phyloP scores from a whole-genome alignment of 2,888 invertebrate genomes.

The Rhagonycha lutea region DNA sequence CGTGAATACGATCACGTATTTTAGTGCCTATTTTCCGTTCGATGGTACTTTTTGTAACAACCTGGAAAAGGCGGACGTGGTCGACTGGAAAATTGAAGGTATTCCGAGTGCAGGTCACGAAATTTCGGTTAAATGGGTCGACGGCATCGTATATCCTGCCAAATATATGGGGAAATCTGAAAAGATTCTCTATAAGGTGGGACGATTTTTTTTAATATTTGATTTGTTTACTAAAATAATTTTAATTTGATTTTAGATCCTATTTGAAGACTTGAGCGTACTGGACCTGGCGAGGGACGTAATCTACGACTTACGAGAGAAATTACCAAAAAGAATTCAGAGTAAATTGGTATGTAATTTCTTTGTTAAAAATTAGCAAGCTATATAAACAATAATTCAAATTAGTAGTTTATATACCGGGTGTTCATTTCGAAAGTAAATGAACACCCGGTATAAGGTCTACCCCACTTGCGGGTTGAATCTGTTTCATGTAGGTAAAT shows the following conservation, averaged over 20 bases:
- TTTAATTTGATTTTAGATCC: conserved; percentile 49
- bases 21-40: conserved; percentile 66
- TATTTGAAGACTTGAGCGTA: conserved; percentile 58
- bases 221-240: neutral
- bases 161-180: conserved; percentile 19
- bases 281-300: conserved; percentile 57
- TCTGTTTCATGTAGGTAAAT: neutral
- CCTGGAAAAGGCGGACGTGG: conserved; percentile 60
- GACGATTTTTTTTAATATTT: neutral
- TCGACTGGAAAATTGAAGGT: conserved; percentile 45
- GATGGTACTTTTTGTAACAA: conserved; percentile 64
- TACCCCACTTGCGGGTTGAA: too few relatives aligned
- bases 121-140: conserved; percentile 62
- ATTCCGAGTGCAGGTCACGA: conserved; percentile 55
- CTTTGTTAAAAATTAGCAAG: neutral
- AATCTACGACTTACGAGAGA: conserved; percentile 11
- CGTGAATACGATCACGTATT: conserved; percentile 57
- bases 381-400: neutral
- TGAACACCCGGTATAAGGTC: too few relatives aligned
- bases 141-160: conserved; percentile 48
- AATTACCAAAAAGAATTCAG: conserved; percentile 16
- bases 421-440: too few relatives aligned
- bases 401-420: too few relatives aligned
- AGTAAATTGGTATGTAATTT: conserved; percentile 15
- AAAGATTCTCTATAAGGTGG: conserved; percentile 26